These are phyloP conservation scores for Acinonyx jubatus DNA, from an alignment of 2,113 vertebrate species.

Conservation along the genomic window DNA sequence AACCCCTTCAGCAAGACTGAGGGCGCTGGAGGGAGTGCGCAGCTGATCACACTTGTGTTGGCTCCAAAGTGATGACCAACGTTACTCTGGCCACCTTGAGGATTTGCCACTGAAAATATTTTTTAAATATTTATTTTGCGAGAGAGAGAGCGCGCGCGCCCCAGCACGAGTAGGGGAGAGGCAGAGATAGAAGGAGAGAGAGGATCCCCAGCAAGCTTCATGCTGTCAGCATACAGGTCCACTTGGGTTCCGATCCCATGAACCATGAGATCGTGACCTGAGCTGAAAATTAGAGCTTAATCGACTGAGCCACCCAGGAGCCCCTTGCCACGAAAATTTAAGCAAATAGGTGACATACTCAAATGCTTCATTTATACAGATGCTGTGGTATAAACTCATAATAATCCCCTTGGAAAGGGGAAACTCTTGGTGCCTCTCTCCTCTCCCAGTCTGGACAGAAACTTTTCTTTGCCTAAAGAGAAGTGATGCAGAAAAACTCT, in stretches of 20 bases:
- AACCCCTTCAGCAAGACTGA: background rate
- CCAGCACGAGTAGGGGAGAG: too few species aligned
- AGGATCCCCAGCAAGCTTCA: too few species aligned
- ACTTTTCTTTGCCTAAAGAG: slow-evolving; percentile 62
- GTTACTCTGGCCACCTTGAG: background rate
- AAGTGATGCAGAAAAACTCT: slow-evolving; percentile 62
- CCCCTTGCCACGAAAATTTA: background rate
- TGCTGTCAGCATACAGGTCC: too few species aligned
- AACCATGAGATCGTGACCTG: too few species aligned
- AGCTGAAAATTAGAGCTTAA: too few species aligned
- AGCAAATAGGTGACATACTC: background rate
- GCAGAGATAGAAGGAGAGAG: too few species aligned
- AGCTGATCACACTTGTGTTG: background rate
- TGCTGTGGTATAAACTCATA: background rate
- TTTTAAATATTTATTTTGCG: too few species aligned
- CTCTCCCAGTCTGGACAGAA: slow-evolving; percentile 34
- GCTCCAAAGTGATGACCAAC: background rate
- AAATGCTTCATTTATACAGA: background rate
- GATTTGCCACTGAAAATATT: background rate
- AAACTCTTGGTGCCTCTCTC: background rate
- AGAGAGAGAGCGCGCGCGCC: too few species aligned
- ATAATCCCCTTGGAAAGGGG: slow-evolving; percentile 3
- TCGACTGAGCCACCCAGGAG: too few species aligned
- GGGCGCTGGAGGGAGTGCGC: background rate
- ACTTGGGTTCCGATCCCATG: too few species aligned